Percentiles rank a stretch among this genome's conserved stretches.
Evolutionary conservation across 1,140 invertebrate species (phyloP).

Genomic region (Coptotermes formosanus): DNA sequence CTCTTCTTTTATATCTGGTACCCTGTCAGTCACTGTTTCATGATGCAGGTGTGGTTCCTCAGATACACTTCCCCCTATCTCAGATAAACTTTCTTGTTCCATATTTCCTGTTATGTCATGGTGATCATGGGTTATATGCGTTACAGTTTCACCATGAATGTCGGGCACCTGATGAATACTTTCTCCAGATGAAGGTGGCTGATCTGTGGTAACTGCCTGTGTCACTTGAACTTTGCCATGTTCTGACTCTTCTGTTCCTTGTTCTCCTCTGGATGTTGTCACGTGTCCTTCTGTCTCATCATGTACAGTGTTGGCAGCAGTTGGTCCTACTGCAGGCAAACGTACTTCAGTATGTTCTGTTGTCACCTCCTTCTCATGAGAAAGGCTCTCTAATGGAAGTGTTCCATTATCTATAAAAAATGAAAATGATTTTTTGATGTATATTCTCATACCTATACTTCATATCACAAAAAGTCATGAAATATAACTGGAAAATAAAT

Average conservation of each 20-base stretch:
- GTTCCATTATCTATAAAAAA: neutral
- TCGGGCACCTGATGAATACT: neutral
- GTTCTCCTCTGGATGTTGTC: neutral
- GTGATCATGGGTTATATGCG: neutral
- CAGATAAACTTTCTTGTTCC: slow-evolving; percentile 21
- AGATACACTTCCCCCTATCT: slow-evolving; percentile 18
- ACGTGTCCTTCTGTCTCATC: neutral
- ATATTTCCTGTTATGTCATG: neutral
- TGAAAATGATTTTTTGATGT: too few species aligned
- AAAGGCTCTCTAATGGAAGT: neutral
- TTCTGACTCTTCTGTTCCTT: neutral
- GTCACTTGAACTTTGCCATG: neutral
- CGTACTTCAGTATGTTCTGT: neutral
- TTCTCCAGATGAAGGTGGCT: neutral
- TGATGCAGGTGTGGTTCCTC: neutral
- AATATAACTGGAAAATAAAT: too few species aligned
- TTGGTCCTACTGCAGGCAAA: neutral
- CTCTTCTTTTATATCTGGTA: neutral
- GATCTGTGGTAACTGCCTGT: neutral
- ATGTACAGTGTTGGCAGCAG: neutral
- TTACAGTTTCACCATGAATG: neutral
- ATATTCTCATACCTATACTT: too few species aligned
- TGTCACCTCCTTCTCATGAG: neutral
- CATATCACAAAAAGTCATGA: too few species aligned
- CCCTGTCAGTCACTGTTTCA: slow-evolving; percentile 23